Evolutionary conservation across 2,888 invertebrate species (phyloP).

Genomic region (Andrena fulva): DNA sequence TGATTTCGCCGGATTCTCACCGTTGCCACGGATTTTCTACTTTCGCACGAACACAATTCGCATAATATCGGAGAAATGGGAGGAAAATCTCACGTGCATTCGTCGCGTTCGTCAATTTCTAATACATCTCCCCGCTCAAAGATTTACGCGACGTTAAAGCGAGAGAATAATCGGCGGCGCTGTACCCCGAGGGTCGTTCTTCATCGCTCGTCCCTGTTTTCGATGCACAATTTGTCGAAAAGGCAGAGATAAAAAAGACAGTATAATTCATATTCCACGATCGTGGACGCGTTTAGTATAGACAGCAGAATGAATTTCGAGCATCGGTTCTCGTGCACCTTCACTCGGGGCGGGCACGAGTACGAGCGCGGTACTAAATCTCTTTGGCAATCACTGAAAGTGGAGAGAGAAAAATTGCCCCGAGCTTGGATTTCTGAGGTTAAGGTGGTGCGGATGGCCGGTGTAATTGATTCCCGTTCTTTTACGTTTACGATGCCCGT

Average conservation of each 20-base stretch:
- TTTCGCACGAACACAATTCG: not conserved
- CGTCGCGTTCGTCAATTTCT: not conserved
- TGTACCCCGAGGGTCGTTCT: not conserved
- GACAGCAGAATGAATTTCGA: slow-evolving; percentile 68
- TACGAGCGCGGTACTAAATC: slow-evolving; percentile 76
- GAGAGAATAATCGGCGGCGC: not conserved
- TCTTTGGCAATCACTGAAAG: slow-evolving; percentile 80
- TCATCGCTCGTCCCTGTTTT: not conserved
- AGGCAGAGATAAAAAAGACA: not conserved
- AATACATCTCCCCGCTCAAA: not conserved
- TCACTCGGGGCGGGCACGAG: slow-evolving; percentile 67
- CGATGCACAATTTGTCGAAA: not conserved
- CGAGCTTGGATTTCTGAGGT: slow-evolving; percentile 68
- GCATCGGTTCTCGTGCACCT: slow-evolving; percentile 65
- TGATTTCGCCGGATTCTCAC: not conserved
- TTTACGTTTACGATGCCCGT: slow-evolving; percentile 46
- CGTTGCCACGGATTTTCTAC: not conserved
- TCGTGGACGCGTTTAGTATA: slow-evolving; percentile 36
- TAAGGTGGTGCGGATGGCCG: slow-evolving; percentile 51
- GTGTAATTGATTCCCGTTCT: slow-evolving; percentile 67
- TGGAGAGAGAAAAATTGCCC: slow-evolving; percentile 76
- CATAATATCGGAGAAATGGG: slow-evolving; percentile 4
- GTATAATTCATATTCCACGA: slow-evolving; percentile 42
- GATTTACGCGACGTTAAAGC: slow-evolving; percentile 5
- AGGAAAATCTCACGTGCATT: not conserved